These are phyloP conservation scores for Myotis yumanensis DNA, from an alignment of 2,113 vertebrate genomes.

Conservation along the genomic window DNA sequence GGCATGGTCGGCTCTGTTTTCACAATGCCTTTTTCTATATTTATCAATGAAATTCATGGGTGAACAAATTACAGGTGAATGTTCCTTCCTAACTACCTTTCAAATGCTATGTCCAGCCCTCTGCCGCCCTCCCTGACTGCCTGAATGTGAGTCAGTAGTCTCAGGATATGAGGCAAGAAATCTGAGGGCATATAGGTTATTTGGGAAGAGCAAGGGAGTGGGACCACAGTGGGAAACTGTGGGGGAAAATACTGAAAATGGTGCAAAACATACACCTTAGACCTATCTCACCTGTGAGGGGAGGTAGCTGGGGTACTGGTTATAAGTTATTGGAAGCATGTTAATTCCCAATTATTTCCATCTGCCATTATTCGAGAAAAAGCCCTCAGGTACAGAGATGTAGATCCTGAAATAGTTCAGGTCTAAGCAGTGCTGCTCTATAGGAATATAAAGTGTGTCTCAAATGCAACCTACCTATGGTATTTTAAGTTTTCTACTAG, in stretches of 20 bases:
- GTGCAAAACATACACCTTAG: background rate
- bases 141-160: background rate
- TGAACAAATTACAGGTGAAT: background rate
- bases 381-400: background rate
- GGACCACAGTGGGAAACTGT: too few relatives aligned
- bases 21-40: background rate
- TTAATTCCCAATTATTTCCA: background rate
- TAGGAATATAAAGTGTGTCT: background rate
- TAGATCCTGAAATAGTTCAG: background rate
- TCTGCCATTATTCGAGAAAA: background rate
- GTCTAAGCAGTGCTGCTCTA: background rate
- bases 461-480: background rate
- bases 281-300: background rate
- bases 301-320: background rate
- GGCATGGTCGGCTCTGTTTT: background rate
- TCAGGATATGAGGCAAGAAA: background rate
- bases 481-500: constrained; percentile 10
- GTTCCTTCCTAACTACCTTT: background rate
- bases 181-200: background rate
- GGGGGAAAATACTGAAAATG: background rate
- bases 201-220: background rate
- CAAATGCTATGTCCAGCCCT: background rate
- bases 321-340: background rate
- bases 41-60: background rate
- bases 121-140: background rate